Evolutionary conservation across 2,888 invertebrate species (phyloP).

Genomic region (Drosophila anomalipes): DNA sequence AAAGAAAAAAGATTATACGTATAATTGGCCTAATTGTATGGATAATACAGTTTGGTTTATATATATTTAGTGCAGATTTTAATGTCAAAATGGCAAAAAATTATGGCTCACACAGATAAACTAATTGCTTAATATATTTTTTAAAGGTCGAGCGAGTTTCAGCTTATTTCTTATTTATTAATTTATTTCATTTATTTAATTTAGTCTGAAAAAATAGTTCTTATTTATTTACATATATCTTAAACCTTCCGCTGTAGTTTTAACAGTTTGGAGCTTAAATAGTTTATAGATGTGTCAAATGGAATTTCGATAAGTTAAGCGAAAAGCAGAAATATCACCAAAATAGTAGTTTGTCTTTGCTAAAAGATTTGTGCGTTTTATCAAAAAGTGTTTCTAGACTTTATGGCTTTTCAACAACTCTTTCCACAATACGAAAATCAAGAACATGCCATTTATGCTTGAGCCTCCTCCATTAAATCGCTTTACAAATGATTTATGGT

Average conservation of each 20-base stretch:
- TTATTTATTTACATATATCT: neutral
- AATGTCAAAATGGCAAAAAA: neutral
- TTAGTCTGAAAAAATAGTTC: neutral
- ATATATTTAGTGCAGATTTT: neutral
- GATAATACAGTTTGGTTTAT: conserved; percentile 14
- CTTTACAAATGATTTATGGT: neutral
- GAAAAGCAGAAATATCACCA: neutral
- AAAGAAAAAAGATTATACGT: conserved; percentile 25
- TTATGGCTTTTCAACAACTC: neutral
- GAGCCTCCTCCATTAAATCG: neutral
- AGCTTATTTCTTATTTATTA: neutral
- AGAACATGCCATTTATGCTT: no score
- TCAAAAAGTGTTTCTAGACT: neutral
- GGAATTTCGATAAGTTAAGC: no score
- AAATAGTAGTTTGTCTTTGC: neutral
- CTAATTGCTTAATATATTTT: neutral
- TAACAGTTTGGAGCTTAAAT: no score
- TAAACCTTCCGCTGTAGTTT: no score
- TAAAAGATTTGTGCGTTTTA: neutral
- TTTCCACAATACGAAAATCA: neutral
- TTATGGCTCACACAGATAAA: neutral
- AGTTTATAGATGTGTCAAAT: no score
- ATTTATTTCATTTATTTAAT: neutral
- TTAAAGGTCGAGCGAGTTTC: neutral
- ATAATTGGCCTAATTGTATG: conserved; percentile 49